A percentile compares a stretch with the other conserved stretches of the same genome.
Evolutionary conservation across 2,888 invertebrate species (phyloP).

Genomic region (Drosophila lacicola): DNA sequence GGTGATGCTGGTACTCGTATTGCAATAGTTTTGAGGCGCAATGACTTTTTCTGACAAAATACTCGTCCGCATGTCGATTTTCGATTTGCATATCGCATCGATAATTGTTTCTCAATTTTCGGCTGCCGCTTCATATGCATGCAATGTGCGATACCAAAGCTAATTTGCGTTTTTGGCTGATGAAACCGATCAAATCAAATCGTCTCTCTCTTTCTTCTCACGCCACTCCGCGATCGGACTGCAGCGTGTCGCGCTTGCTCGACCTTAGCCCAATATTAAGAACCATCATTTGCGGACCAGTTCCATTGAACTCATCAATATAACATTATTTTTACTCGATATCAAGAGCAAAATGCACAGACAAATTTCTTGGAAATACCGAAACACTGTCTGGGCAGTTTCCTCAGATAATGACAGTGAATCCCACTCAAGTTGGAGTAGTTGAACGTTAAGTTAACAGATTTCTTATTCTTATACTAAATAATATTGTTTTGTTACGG

Average conservation of each 20-base stretch:
- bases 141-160: constrained; percentile 56
- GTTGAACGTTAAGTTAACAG: too few species aligned
- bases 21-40: constrained; percentile 72
- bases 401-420: constrained; percentile 1
- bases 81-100: constrained; percentile 61
- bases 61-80: constrained; percentile 23
- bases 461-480: too few species aligned
- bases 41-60: constrained; percentile 48
- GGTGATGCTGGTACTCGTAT: constrained; percentile 19
- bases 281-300: constrained; percentile 13
- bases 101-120: constrained; percentile 65
- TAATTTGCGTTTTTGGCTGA: constrained; percentile 57
- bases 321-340: constrained; percentile 31
- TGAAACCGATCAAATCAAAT: constrained; percentile 68
- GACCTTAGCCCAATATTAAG: constrained; percentile 62
- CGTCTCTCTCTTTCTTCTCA: constrained; percentile 34
- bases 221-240: constrained; percentile 6
- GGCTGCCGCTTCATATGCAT: constrained; percentile 53
- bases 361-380: constrained; percentile 40
- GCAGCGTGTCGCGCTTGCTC: constrained; percentile 11
- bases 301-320: constrained; percentile 64
- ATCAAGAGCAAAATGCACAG: constrained; percentile 11
- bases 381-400: constrained; percentile 15
- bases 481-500: too few species aligned
- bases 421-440: constrained; percentile 1